phyloP scores from a whole-genome alignment of 2,113 vertebrate genomes.

The Myotis davidii region DNA sequence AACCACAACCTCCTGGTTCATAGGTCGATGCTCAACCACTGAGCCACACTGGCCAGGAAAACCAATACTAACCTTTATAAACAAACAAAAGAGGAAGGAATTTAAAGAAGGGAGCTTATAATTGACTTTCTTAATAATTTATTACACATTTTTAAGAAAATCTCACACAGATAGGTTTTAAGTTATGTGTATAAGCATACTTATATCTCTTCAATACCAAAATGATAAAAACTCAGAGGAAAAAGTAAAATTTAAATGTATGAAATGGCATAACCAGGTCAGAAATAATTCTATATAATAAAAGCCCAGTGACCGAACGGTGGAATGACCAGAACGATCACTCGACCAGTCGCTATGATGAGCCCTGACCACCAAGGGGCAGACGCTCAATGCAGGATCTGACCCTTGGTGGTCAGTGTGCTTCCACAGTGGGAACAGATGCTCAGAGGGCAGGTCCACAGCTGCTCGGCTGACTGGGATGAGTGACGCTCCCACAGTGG shows the following conservation, averaged over 20 bases:
- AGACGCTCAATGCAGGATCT: too few relatives aligned
- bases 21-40: too few relatives aligned
- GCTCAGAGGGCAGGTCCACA: too few relatives aligned
- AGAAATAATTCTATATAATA: background rate
- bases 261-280: background rate
- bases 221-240: constrained; percentile 8
- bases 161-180: background rate
- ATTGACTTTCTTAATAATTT: constrained; percentile 21
- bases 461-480: too few relatives aligned
- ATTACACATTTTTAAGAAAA: constrained; percentile 26
- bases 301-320: too few relatives aligned
- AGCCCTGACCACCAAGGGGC: too few relatives aligned
- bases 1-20: too few relatives aligned
- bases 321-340: too few relatives aligned
- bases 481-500: too few relatives aligned
- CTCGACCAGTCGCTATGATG: too few relatives aligned
- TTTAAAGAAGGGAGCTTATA: constrained; percentile 21
- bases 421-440: too few relatives aligned
- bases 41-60: background rate
- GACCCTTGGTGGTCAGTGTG: too few relatives aligned
- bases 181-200: background rate
- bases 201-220: background rate
- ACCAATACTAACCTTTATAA: background rate
- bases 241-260: constrained; percentile 6
- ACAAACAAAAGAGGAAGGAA: background rate